Percentiles rank a stretch among this genome's conserved stretches.
phyloP scores from a whole-genome alignment of 2,797 vertebrate species.

The Gymnoscopelus microlampas region DNA sequence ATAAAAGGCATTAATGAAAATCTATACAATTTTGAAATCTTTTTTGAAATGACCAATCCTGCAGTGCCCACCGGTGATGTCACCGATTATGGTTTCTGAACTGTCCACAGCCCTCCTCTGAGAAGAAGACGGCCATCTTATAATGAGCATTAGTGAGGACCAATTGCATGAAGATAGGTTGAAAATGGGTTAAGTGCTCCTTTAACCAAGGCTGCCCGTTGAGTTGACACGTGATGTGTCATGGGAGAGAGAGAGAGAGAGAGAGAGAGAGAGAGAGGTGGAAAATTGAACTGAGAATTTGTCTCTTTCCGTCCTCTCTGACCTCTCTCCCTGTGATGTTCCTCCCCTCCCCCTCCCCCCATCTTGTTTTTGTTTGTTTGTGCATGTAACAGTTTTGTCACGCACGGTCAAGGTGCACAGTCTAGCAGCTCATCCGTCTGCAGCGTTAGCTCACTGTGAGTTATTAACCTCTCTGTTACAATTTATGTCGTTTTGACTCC shows the following conservation, averaged over 20 bases:
- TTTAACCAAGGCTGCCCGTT: conserved; percentile 40
- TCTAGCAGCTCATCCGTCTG: conserved; percentile 96
- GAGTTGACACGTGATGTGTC: conserved; percentile 43
- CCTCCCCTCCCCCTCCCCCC: conserved; percentile 64
- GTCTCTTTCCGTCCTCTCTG: conserved; percentile 44
- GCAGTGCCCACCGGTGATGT: too few relatives aligned
- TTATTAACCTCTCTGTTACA: conserved; percentile 85
- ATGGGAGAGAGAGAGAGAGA: conserved; percentile 32
- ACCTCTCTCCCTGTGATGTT: conserved; percentile 58
- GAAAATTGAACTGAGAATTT: conserved; percentile 19
- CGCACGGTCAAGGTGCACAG: conserved; percentile 92
- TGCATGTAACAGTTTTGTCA: conserved; percentile 93
- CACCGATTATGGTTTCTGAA: too few relatives aligned
- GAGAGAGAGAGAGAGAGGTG: conserved; percentile 10
- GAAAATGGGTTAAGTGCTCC: conserved; percentile 12
- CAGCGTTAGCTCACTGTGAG: conserved; percentile 98
- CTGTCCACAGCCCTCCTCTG: too few relatives aligned
- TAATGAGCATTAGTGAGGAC: too few relatives aligned
- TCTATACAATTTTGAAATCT: too few relatives aligned
- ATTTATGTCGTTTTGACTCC: conserved; percentile 53
- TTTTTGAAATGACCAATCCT: too few relatives aligned
- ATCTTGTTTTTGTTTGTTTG: conserved; percentile 78
- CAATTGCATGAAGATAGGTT: too few relatives aligned
- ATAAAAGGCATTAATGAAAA: too few relatives aligned
- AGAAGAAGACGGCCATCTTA: too few relatives aligned